A percentile compares a stretch with the other conserved stretches of the same genome.
phyloP scores from a whole-genome alignment of 2,888 invertebrate species.

The Xylocampa areola region DNA sequence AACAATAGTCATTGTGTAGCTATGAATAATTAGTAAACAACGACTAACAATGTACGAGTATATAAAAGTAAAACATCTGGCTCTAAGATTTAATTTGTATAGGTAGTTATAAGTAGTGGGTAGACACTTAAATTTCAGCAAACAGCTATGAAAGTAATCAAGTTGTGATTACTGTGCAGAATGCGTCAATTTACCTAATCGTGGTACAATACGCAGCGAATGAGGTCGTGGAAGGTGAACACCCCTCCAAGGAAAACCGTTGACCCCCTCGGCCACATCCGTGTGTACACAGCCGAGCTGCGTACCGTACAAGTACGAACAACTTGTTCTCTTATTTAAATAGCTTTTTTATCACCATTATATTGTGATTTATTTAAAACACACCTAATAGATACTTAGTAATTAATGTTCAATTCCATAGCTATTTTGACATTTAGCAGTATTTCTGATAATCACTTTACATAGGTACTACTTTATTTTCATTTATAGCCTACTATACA shows the following conservation, averaged over 20 bases:
- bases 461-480: no score
- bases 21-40: slow-evolving; percentile 48
- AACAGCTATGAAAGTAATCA: slow-evolving; percentile 27
- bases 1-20: slow-evolving; percentile 52
- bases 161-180: slow-evolving; percentile 35
- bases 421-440: no score
- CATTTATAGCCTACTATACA: no score
- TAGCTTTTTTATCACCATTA: slow-evolving; percentile 34
- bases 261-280: slow-evolving; percentile 83
- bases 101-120: not conserved
- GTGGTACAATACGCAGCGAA: slow-evolving; percentile 64
- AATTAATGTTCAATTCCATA: slow-evolving; percentile 9
- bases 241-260: slow-evolving; percentile 87
- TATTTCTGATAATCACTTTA: not conserved
- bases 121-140: slow-evolving; percentile 21
- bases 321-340: slow-evolving; percentile 43
- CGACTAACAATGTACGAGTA: slow-evolving; percentile 40
- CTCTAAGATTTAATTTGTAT: slow-evolving; percentile 18
- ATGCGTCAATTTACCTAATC: slow-evolving; percentile 59
- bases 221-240: slow-evolving; percentile 86
- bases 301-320: no score
- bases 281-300: slow-evolving; percentile 60
- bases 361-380: slow-evolving; percentile 27
- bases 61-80: slow-evolving; percentile 43
- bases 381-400: slow-evolving; percentile 1